Percentiles rank a stretch among this genome's conserved stretches.
Conservation (phyloP, 1,140 invertebrate species). For the Leptonema lineaticorne region DNA sequence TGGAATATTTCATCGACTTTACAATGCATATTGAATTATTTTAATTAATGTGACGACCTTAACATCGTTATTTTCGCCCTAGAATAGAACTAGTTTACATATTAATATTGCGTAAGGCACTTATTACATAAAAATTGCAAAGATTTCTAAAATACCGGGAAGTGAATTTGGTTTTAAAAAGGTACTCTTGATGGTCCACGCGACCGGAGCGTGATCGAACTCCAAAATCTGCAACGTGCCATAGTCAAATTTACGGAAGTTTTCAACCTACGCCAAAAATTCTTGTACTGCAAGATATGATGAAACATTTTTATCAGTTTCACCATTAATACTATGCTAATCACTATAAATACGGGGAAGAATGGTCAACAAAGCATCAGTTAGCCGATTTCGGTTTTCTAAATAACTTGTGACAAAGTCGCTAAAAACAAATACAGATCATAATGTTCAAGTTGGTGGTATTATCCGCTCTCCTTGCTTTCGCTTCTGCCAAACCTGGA, state of each 20-base stretch:
- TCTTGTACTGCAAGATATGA: background rate
- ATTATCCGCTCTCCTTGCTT: constrained; percentile 34
- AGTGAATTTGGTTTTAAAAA: background rate
- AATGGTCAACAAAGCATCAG: constrained; percentile 44
- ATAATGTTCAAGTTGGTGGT: constrained; percentile 59
- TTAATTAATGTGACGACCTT: too few relatives aligned
- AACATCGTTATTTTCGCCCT: too few relatives aligned
- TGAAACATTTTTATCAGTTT: constrained; percentile 8
- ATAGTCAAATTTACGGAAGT: constrained; percentile 12
- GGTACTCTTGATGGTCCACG: background rate
- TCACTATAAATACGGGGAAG: constrained; percentile 49
- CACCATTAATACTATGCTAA: background rate
- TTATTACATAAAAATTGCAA: too few relatives aligned
- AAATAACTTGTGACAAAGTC: constrained; percentile 44
- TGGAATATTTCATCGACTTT: too few relatives aligned
- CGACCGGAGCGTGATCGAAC: background rate
- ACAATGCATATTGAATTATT: too few relatives aligned
- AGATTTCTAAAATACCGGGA: background rate
- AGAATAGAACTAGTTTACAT: too few relatives aligned
- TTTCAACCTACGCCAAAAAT: background rate
- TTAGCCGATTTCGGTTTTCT: constrained; percentile 45
- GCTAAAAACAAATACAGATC: constrained; percentile 51
- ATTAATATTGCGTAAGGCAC: too few relatives aligned
- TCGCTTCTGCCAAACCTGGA: constrained; percentile 42
- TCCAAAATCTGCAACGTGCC: too few relatives aligned